These are phyloP conservation scores for Heliconius himera DNA, from an alignment of 1,140 invertebrate species.

Conservation along the genomic window DNA sequence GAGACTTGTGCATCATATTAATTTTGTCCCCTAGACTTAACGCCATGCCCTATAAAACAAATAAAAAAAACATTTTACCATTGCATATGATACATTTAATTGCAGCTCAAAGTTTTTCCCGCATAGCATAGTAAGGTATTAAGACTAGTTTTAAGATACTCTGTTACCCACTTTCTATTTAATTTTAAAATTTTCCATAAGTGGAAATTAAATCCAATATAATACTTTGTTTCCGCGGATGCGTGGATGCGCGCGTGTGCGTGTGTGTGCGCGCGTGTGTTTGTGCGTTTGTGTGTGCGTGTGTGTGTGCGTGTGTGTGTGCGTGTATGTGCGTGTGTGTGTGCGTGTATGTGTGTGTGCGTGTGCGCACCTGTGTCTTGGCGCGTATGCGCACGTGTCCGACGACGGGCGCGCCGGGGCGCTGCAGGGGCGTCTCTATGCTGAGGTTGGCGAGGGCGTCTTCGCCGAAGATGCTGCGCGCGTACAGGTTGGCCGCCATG, in stretches of 20 bases:
- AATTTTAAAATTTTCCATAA: no score
- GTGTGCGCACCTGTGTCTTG: background rate
- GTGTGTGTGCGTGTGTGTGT: constrained; percentile 9
- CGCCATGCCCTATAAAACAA: constrained; percentile 92
- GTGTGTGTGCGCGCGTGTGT: constrained; percentile 92
- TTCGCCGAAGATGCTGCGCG: constrained; percentile 99
- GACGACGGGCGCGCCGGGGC: constrained; percentile 57
- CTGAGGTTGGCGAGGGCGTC: constrained; percentile 99
- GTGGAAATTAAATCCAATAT: no score
- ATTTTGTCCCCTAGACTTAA: constrained; percentile 98
- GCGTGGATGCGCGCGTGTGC: no score
- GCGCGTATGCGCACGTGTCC: constrained; percentile 18
- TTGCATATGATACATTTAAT: no score
- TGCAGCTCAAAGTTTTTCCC: no score
- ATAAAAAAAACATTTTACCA: background rate
- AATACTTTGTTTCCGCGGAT: background rate
- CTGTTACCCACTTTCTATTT: no score
- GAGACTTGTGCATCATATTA: constrained; percentile 93
- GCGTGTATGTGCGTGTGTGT: constrained; percentile 91
- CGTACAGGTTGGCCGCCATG: constrained; percentile 99
- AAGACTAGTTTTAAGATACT: no score
- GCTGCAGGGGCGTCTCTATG: constrained; percentile 96
- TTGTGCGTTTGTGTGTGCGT: background rate
- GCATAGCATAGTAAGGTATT: no score
- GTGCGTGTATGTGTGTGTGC: constrained; percentile 82